Conservation (phyloP, 2,888 invertebrate genomes). For the Pseudococcus viburni region DNA sequence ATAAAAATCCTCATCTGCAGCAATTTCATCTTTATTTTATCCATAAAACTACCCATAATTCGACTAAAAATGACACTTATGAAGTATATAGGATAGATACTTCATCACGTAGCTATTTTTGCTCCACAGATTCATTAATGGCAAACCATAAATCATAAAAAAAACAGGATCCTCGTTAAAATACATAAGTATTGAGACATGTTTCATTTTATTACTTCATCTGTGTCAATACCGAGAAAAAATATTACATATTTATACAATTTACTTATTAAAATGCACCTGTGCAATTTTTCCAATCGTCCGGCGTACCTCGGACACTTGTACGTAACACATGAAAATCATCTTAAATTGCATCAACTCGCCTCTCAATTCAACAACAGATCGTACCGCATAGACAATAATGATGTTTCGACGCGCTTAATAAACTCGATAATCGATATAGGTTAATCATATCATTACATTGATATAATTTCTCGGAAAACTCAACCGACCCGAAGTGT, state of each 20-base stretch:
- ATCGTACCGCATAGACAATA: not conserved
- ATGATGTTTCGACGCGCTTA: not conserved
- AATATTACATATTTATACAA: not conserved
- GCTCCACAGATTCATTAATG: too few species aligned
- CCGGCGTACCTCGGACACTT: too few species aligned
- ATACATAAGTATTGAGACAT: too few species aligned
- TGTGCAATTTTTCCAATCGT: not conserved
- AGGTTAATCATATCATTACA: conserved; percentile 34
- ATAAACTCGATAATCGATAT: conserved; percentile 8
- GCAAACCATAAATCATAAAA: too few species aligned
- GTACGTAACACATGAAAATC: not conserved
- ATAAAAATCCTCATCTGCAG: too few species aligned
- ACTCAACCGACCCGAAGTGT: not conserved
- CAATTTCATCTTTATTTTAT: too few species aligned
- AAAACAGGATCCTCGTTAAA: too few species aligned
- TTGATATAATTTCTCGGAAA: conserved; percentile 10
- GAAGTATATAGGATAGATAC: too few species aligned
- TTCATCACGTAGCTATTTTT: too few species aligned
- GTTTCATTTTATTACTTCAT: too few species aligned
- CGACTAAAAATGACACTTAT: too few species aligned
- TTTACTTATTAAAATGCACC: not conserved
- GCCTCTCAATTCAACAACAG: not conserved
- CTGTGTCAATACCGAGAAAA: not conserved
- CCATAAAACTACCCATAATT: too few species aligned
- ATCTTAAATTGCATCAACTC: not conserved